Base-by-base conservation (phyloP, 2,797 vertebrate species). In the Diceros bicornis region DNA sequence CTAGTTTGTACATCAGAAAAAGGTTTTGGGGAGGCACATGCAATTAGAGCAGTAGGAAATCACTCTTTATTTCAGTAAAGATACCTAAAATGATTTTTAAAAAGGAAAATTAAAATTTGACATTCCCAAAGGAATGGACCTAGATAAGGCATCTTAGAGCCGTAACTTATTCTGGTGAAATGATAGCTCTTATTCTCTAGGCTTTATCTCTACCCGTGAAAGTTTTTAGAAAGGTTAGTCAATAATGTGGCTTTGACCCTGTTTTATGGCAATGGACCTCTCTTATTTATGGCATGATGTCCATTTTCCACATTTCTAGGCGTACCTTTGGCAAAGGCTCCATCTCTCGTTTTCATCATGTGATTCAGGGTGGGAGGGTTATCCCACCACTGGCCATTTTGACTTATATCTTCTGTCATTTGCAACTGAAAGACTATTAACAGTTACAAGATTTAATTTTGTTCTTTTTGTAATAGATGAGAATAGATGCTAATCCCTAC, bases 1-100 rank as follows among this genome's bases (percentile, higher is more conserved):
- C 13, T 94, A 95, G 7, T 77, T 96, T 96, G 18, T 64, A 77
- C 11, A 52, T 96, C 77, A 92, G 69, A 96, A 92, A 79, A 94
- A 64, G 10, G 95, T 66, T 84, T 78, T 93, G 55, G 44, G 52
- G 41, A 94, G 50, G 20, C 2, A 37, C n/a, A 37, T 55, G 16
- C 97, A 89, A 95, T 84, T 96, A 93, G 78, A 89, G 77, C 6
- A 92, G 29, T 20, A 77, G 79, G 81, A 89, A 88, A 81, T 64
- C 0, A 86, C 41, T 72, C 25, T 93, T 69, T 61, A 86, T 87
- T 92, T 94, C 34, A 91, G 47, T 82, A 72, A 96, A 47, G 32
- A 84, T 41, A 66, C 20, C 55, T 75, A 82, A 89, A 95, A 84
- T 68, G 50, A 75, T 41, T 92, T 87, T 52, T 32, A 29, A 85